Base-by-base conservation (phyloP, 2,888 invertebrate genomes). In the Platycheirus albimanus region DNA sequence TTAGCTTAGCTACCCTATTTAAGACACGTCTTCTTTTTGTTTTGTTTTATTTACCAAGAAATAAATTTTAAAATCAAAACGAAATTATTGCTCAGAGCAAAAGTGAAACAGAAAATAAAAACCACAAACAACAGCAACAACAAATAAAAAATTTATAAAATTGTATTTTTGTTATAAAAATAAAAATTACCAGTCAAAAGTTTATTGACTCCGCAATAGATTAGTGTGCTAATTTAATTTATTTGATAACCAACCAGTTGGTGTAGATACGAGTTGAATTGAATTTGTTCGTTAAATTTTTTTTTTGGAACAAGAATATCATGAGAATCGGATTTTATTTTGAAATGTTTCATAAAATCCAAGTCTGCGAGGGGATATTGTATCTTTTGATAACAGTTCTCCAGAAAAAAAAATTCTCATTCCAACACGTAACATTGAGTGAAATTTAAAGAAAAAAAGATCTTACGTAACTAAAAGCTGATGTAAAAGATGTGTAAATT, bases 171-270 rank as follows among this genome's bases (percentile, higher is more conserved):
- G 51, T 58, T 74, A 72, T 52, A 72, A 74, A 78, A 78, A 72
- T 52, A 69, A 61, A 51, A 66, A 72, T 41, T 58, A 58, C 61
- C 54, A 81, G 61, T 69, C 69, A 17, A 78, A 74, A 78, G 83
- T 83, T 83, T 83, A 72, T 83, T 83, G 83, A 78, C 83, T 78
- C 69, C 83, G 15, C 30, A 54, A 38, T 78, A 74, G 83, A 72
- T 83, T 78, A 78, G 71, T 78, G 83, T 78, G 83, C 72, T 83
- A 83, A 83, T 83, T 61, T 43, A 24, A 58, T 58, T 56, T 67
- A 83, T 69, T 77, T 83, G 78, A 78, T 78, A 78, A 74, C 83
- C 83, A 78, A 74, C 83, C 83, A 83, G 77, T 83, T 81, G 66
- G 28, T 49, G 66, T 51, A 54, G 45, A 76, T 24, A 3, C 24